Conservation (phyloP, 2,888 invertebrate genomes). For the Euclidia mi region DNA sequence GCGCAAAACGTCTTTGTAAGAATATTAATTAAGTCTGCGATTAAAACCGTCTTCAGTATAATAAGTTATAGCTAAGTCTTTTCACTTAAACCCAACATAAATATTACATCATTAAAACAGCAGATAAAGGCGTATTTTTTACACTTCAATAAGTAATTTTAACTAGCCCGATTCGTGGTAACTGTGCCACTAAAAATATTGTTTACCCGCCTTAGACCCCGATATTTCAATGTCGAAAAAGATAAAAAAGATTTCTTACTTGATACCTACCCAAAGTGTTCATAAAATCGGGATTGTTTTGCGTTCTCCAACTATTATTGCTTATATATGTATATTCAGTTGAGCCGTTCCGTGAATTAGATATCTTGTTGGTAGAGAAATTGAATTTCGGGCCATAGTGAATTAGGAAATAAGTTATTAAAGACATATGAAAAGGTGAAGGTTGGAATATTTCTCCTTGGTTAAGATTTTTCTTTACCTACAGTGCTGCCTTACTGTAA, state of each 20-base stretch:
- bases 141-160: conserved; percentile 40
- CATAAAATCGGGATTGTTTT: conserved; percentile 45
- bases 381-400: too few relatives aligned
- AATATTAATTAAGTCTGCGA: too few relatives aligned
- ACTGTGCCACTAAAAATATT: conserved; percentile 31
- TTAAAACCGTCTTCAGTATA: too few relatives aligned
- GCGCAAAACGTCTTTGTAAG: too few relatives aligned
- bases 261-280: conserved; percentile 37
- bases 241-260: conserved; percentile 48
- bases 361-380: too few relatives aligned
- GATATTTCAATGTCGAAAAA: conserved; percentile 48
- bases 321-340: conserved; percentile 15
- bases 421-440: too few relatives aligned
- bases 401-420: too few relatives aligned
- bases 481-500: too few relatives aligned
- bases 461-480: too few relatives aligned
- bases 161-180: conserved; percentile 28
- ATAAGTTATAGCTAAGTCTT: neutral
- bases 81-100: neutral
- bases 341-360: neutral
- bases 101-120: conserved; percentile 3
- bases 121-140: conserved; percentile 17
- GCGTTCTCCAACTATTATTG: conserved; percentile 29
- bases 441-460: too few relatives aligned
- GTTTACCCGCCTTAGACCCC: conserved; percentile 35